phyloP scores from a whole-genome alignment of 2,113 vertebrate genomes.

The Oreocharis arfaki region DNA sequence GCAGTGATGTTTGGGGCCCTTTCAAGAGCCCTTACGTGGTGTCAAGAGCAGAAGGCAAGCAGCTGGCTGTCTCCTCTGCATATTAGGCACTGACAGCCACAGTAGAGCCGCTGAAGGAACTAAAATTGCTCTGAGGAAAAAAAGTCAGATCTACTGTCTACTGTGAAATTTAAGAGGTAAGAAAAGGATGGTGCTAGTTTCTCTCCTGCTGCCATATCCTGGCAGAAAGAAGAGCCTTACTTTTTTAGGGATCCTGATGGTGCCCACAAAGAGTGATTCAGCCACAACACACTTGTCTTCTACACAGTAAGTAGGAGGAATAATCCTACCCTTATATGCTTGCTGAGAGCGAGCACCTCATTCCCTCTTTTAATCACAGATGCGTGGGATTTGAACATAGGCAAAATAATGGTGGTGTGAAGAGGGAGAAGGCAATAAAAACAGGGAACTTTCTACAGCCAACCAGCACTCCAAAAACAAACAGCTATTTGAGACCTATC shows the following conservation, averaged over 20 bases:
- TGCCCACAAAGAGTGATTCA: conserved; percentile 21
- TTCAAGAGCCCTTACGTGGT: neutral
- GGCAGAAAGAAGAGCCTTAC: neutral
- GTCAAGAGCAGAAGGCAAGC: neutral
- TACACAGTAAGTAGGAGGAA: conserved; percentile 27
- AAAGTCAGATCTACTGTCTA: neutral
- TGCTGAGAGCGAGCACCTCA: neutral
- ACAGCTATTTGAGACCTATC: neutral
- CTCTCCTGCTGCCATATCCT: neutral
- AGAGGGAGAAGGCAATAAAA: neutral
- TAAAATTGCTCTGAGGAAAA: neutral
- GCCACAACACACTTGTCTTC: neutral
- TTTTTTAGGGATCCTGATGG: neutral
- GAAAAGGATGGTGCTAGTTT: neutral
- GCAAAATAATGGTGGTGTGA: neutral
- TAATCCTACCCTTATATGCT: neutral
- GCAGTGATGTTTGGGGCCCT: neutral
- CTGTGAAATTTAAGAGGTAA: neutral
- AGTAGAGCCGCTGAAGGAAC: neutral
- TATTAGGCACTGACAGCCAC: neutral
- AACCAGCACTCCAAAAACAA: neutral
- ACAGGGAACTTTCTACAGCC: neutral
- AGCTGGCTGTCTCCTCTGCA: neutral
- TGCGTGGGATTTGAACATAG: neutral
- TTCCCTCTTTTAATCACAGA: neutral